Evolutionary conservation across 2,113 vertebrate species (phyloP), one percentile per base, ranked within the genome.

Genomic region (Megaceryle maxima): DNA sequence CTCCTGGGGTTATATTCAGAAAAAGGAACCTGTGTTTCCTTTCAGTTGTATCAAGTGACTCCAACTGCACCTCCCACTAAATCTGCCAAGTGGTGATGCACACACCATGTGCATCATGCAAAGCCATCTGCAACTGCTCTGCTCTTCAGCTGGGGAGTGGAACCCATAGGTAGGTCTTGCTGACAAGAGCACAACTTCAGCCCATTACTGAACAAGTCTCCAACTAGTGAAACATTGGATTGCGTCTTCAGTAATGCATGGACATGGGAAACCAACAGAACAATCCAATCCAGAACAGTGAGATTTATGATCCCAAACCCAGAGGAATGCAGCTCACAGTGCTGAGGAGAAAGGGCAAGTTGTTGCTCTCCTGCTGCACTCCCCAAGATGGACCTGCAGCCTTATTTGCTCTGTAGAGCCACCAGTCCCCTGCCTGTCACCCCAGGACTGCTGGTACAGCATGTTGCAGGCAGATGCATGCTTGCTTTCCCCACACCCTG

Each of bases 81-180:
- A 37, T 14, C 35, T 3, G 26, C 87, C 25, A 39, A 24, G 90
- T 41, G 5, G 5, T 4, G 60, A 37, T 59, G 25, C 3, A 2
- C 20, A n/a, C n/a, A n/a, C n/a, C n/a, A n/a, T n/a, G n/a, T n/a
- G n/a, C n/a, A n/a, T n/a, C n/a, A n/a, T 10, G 19, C 70, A 89
- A 75, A 48, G 10, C 1, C 48, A 12, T 1, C 1, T 0, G 69
- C 31, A 51, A 21, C 17, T 0, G 0, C 14, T 5, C 53, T 60
- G 68, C 53, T 53, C 66, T 37, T 43, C 67, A 53, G 79, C 31
- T 78, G 46, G 88, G 5, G 41, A 9, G 66, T 35, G 76, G 77
- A 59, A 70, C 29, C 59, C 4, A 0, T 14, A 33, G 26, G 21
- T 10, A 48, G 0, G 0, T 29, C 77, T 59, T 15, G 7, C 56